phyloP scores from a whole-genome alignment of 1,140 invertebrate genomes.

The Rhizoglyphus robini region DNA sequence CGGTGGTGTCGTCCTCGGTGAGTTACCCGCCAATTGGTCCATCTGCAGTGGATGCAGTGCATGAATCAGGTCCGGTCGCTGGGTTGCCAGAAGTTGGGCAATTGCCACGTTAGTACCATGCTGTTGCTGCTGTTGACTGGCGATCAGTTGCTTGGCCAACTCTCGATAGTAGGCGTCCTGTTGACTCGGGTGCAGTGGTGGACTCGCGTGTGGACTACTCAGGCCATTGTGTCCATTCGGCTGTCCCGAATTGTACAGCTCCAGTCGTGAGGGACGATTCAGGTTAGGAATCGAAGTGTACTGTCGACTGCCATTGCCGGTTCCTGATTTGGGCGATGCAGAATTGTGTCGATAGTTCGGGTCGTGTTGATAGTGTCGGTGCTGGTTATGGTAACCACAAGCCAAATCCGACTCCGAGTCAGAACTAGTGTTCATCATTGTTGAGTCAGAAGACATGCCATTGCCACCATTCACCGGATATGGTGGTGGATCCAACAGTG shows the following conservation, averaged over 20 bases:
- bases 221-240: too few relatives aligned
- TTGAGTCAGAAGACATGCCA: too few relatives aligned
- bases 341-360: too few relatives aligned
- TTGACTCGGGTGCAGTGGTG: too few relatives aligned
- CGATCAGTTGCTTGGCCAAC: too few relatives aligned
- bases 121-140: slow-evolving; percentile 1
- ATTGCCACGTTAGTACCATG: background rate
- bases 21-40: background rate
- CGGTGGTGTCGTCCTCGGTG: background rate
- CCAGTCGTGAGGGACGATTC: too few relatives aligned
- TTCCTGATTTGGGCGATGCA: too few relatives aligned
- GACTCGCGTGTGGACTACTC: too few relatives aligned
- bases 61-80: background rate
- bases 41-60: background rate
- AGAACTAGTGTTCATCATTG: background rate
- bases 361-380: background rate
- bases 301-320: too few relatives aligned
- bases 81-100: background rate
- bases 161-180: too few relatives aligned
- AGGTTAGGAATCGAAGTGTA: too few relatives aligned
- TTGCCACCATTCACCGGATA: background rate
- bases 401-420: background rate
- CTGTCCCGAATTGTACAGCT: too few relatives aligned
- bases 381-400: background rate
- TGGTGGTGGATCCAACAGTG: background rate